Evolutionary conservation across 1,140 invertebrate species (phyloP).

Genomic region (Drosophila santomea): DNA sequence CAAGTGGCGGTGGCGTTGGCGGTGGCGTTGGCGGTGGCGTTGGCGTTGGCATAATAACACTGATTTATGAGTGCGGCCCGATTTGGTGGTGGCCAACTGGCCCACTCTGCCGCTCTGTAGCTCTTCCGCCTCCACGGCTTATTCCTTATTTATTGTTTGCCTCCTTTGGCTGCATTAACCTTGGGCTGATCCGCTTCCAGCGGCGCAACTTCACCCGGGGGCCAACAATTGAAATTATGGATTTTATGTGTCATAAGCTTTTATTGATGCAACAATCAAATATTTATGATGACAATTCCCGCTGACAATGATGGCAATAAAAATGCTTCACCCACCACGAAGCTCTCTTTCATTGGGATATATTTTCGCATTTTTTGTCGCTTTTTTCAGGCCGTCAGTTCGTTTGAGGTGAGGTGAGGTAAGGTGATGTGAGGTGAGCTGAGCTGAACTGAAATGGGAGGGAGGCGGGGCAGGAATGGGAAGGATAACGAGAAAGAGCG

Average conservation of each 20-base stretch:
- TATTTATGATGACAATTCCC: slow-evolving; percentile 82
- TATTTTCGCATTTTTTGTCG: slow-evolving; percentile 5
- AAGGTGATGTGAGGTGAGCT: not conserved
- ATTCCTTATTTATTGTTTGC: slow-evolving; percentile 48
- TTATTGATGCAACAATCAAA: slow-evolving; percentile 83
- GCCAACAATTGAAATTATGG: slow-evolving; percentile 80
- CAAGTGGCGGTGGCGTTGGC: not conserved
- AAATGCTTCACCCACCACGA: slow-evolving; percentile 59
- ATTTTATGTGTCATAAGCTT: slow-evolving; percentile 83
- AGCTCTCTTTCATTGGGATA: not conserved
- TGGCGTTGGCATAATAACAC: not conserved
- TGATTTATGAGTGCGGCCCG: slow-evolving; percentile 34
- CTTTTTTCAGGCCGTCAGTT: slow-evolving; percentile 8
- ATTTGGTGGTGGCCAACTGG: slow-evolving; percentile 4
- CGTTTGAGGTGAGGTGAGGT: slow-evolving; percentile 14
- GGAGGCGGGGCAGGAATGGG: no score
- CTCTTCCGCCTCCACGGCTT: slow-evolving; percentile 5
- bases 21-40: not conserved
- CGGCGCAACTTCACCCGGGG: slow-evolving; percentile 33
- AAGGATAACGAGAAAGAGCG: not conserved
- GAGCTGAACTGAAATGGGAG: not conserved
- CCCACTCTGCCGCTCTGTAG: not conserved
- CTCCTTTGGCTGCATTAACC: slow-evolving; percentile 54
- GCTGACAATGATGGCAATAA: slow-evolving; percentile 80
- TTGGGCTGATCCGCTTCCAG: slow-evolving; percentile 42